These are phyloP conservation scores for Saguinus imperator DNA, from an alignment of 2,113 vertebrate genomes.

Conservation along the genomic window DNA sequence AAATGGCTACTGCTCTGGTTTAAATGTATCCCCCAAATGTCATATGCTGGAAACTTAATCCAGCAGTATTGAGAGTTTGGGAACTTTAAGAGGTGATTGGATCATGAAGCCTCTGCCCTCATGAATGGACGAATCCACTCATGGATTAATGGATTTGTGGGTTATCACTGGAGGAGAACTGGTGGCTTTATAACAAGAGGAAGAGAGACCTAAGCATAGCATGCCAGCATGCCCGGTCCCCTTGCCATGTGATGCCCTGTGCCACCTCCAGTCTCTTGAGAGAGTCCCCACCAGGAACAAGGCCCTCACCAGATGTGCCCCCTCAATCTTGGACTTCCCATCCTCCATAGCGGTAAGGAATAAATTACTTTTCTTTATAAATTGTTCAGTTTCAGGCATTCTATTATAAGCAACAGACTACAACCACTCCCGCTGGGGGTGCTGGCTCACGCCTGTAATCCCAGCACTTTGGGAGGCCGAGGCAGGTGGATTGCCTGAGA, in stretches of 20 bases:
- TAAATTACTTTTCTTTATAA: not conserved
- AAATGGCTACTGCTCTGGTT: not conserved
- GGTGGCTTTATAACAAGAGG: not conserved
- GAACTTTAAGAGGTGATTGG: not conserved
- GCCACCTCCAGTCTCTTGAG: not conserved
- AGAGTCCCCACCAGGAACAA: not conserved
- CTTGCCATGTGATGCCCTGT: not conserved
- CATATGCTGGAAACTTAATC: not conserved
- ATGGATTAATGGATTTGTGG: not conserved
- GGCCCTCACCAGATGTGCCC: not conserved
- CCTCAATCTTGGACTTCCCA: not conserved
- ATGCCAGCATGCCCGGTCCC: not conserved
- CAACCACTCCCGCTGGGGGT: not conserved
- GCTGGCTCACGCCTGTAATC: too few relatives aligned
- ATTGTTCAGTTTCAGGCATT: not conserved
- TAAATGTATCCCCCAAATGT: not conserved
- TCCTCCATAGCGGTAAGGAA: not conserved
- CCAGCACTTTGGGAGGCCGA: too few relatives aligned
- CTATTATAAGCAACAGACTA: not conserved
- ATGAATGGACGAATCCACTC: not conserved
- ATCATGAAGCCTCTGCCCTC: not conserved
- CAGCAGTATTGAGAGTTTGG: not conserved
- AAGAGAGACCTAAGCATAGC: not conserved
- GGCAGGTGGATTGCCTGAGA: too few relatives aligned
- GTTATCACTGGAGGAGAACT: not conserved